Evolutionary conservation across 2,113 vertebrate species (phyloP).

Genomic region (Pituophis catenifer): DNA sequence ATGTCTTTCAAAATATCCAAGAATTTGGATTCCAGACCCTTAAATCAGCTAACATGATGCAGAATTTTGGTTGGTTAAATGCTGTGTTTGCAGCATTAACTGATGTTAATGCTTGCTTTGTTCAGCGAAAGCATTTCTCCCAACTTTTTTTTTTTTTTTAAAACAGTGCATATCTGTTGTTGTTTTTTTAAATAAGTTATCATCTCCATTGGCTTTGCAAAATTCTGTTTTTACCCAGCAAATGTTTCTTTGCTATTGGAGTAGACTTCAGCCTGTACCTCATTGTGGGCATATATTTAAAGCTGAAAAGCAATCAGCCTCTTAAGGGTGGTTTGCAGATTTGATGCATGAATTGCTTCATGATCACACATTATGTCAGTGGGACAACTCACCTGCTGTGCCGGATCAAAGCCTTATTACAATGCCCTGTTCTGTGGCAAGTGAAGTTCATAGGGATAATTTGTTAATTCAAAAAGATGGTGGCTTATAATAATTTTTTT

Average conservation of each 20-base stretch:
- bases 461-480: conserved; percentile 8
- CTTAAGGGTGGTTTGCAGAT: conserved; percentile 1
- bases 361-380: conserved; percentile 5
- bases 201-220: not conserved
- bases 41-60: not conserved
- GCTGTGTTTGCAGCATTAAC: not conserved
- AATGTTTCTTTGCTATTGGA: not conserved
- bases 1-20: not conserved
- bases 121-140: not conserved
- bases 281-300: not conserved
- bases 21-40: not conserved
- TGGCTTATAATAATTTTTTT: not conserved
- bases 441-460: not conserved
- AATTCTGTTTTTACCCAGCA: not conserved
- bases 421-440: not conserved
- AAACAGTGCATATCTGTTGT: not conserved
- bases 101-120: not conserved
- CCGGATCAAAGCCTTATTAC: not conserved
- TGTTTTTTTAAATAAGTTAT: not conserved
- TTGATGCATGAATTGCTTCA: conserved; percentile 12
- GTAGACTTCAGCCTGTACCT: not conserved
- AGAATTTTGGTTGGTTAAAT: not conserved
- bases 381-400: conserved; percentile 11
- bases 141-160: too few relatives aligned
- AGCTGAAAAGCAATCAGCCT: not conserved